phyloP scores from a whole-genome alignment of 1,140 invertebrate genomes.

The Apocrypta bakeri region DNA sequence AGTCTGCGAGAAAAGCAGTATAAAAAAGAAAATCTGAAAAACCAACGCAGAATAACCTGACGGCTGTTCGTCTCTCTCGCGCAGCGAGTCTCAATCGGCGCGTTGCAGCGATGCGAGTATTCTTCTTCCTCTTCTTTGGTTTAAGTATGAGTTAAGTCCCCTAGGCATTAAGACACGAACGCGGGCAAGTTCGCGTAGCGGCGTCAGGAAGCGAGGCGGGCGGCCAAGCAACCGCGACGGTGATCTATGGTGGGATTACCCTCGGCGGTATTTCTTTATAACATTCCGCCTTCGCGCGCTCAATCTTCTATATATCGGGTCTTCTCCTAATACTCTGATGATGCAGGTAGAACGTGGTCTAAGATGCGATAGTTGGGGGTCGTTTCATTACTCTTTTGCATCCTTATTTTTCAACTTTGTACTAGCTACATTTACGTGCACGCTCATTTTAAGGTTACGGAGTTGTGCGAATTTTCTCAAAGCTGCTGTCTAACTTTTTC shows the following conservation, averaged over 20 bases:
- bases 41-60: not conserved
- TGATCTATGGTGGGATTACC: no score
- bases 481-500: no score
- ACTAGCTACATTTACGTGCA: no score
- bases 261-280: slow-evolving; percentile 74
- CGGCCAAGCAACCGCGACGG: no score
- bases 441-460: no score
- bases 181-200: slow-evolving; percentile 24
- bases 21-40: not conserved
- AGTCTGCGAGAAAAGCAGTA: no score
- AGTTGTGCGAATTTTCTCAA: no score
- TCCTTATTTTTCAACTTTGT: no score
- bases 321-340: slow-evolving; percentile 43
- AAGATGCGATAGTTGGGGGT: no score
- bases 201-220: slow-evolving; percentile 30
- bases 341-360: not conserved
- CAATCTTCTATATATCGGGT: slow-evolving; percentile 19
- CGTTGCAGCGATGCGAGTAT: not conserved
- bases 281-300: slow-evolving; percentile 55
- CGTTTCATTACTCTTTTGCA: no score
- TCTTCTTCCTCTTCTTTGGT: slow-evolving; percentile 18
- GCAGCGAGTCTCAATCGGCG: not conserved
- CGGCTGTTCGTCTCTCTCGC: not conserved
- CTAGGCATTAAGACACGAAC: slow-evolving; percentile 43
- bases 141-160: slow-evolving; percentile 53